Evolutionary conservation across 1,140 invertebrate species (phyloP).

Genomic region (Cydia strobilella): DNA sequence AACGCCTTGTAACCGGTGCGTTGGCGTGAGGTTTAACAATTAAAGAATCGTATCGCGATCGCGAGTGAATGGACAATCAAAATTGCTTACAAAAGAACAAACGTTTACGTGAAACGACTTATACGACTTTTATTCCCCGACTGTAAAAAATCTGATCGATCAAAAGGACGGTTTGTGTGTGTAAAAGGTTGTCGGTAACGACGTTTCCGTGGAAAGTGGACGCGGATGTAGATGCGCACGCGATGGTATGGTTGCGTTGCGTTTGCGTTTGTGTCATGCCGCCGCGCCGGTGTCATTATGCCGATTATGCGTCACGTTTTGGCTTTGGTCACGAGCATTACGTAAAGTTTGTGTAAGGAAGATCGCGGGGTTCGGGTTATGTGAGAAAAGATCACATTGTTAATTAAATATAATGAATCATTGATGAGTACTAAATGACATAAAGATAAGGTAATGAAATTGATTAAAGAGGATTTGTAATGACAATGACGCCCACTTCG

Average conservation of each 20-base stretch:
- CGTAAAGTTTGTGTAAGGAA: not conserved
- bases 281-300: not conserved
- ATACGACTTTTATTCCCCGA: not conserved
- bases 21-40: not conserved
- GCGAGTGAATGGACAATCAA: not conserved
- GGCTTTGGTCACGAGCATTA: not conserved
- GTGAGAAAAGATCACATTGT: not conserved
- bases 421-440: not conserved
- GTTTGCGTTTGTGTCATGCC: not conserved
- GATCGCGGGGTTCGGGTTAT: not conserved
- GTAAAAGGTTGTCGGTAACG: not conserved
- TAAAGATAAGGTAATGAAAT: too few species aligned
- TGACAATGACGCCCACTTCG: too few species aligned
- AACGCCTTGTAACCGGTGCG: too few species aligned
- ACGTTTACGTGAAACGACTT: not conserved
- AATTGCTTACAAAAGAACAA: not conserved
- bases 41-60: not conserved
- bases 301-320: not conserved
- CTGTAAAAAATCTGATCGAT: not conserved
- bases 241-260: not conserved
- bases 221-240: constrained; percentile 15
- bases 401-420: not conserved
- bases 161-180: not conserved
- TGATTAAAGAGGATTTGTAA: too few species aligned
- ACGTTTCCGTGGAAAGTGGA: not conserved